Percentiles rank a stretch among this genome's conserved stretches.
phyloP scores from a whole-genome alignment of 2,888 invertebrate genomes.

The Lydus trimaculatus region DNA sequence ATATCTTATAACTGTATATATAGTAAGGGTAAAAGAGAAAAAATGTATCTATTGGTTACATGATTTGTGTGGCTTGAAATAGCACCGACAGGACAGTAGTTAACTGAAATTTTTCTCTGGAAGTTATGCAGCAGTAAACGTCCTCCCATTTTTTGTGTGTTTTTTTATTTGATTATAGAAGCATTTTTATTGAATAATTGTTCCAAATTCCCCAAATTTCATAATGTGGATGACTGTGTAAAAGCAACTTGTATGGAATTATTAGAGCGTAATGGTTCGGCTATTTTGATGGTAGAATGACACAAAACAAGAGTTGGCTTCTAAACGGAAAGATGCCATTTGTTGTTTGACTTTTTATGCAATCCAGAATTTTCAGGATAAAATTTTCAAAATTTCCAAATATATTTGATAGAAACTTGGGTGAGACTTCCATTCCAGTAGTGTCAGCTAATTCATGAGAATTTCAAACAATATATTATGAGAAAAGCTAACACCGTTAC shows the following conservation, averaged over 20 bases:
- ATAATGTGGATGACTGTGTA: no score
- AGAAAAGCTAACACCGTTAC: constrained; percentile 15
- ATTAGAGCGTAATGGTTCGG: no score
- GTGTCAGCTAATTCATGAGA: background rate
- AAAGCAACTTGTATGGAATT: no score
- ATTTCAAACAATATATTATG: background rate
- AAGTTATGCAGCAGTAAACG: background rate
- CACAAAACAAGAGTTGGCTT: background rate
- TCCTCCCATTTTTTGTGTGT: no score
- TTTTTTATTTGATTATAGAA: no score
- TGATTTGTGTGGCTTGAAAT: constrained; percentile 43
- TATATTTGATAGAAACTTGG: no score
- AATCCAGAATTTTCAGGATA: no score
- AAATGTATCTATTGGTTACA: constrained; percentile 37
- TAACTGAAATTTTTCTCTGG: constrained; percentile 15
- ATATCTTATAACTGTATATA: constrained; percentile 44
- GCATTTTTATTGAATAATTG: background rate
- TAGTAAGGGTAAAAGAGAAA: constrained; percentile 11
- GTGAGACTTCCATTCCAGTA: background rate
- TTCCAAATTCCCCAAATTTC: background rate
- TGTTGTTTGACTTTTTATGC: no score
- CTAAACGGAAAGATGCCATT: background rate
- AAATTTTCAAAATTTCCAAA: no score
- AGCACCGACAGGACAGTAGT: constrained; percentile 30
- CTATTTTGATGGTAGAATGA: background rate